Percentiles rank a stretch among this genome's conserved stretches.
Evolutionary conservation across 2,797 vertebrate genomes (phyloP).

Genomic region (Pangasius larnaudii): DNA sequence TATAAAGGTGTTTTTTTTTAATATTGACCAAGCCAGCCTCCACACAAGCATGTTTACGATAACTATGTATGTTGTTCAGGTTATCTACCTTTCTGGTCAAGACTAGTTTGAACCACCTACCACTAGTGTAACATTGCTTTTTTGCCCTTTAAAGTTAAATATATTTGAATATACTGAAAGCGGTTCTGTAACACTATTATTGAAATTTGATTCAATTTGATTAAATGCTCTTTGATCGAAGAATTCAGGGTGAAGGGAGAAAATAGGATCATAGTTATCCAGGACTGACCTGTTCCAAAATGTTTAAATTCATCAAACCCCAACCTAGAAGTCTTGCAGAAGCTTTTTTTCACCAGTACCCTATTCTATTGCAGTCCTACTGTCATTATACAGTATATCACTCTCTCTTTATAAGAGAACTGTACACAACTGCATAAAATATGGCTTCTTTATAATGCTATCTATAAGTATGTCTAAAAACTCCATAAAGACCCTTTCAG

Average conservation of each 20-base stretch:
- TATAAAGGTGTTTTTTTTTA: slow-evolving; percentile 51
- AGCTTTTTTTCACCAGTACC: neutral
- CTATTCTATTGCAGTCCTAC: neutral
- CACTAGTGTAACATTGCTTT: neutral
- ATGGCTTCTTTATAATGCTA: neutral
- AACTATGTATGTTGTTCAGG: slow-evolving; percentile 35
- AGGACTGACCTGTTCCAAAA: neutral
- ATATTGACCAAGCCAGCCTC: slow-evolving; percentile 59
- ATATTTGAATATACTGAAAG: neutral
- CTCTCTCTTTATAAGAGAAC: neutral
- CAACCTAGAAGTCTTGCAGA: neutral
- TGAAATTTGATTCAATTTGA: neutral
- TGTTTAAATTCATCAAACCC: neutral
- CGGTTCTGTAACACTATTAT: neutral
- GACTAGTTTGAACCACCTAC: slow-evolving; percentile 30
- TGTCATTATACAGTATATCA: neutral
- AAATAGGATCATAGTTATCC: neutral
- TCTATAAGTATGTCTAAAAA: neutral
- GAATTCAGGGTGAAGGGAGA: neutral
- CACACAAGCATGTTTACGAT: slow-evolving; percentile 34
- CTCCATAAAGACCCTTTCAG: neutral
- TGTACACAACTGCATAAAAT: neutral
- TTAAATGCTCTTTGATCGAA: neutral
- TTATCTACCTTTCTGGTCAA: slow-evolving; percentile 17
- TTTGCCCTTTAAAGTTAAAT: neutral